Conservation (phyloP, 2,113 vertebrate species). For the Erythrolamprus reginae region DNA sequence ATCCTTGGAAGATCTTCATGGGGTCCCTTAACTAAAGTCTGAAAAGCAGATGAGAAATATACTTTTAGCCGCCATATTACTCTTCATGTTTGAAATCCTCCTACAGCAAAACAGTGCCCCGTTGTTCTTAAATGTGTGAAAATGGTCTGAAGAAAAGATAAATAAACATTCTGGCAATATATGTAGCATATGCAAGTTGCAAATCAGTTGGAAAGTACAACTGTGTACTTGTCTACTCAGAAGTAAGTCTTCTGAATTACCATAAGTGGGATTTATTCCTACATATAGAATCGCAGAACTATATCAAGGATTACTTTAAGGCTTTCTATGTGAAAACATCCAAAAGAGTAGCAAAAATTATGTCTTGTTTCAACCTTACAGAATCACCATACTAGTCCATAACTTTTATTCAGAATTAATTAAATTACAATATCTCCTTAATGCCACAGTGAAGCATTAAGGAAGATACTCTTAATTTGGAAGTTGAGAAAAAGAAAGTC, state of each 20-base stretch:
- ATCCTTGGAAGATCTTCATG: not conserved
- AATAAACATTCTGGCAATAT: not conserved
- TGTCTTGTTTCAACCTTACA: not conserved
- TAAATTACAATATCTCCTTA: not conserved
- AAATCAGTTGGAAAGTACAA: not conserved
- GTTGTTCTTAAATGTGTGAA: not conserved
- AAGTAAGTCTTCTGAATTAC: not conserved
- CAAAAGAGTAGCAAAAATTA: not conserved
- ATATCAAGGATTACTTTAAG: not conserved
- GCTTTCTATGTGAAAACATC: not conserved
- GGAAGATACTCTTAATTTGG: not conserved
- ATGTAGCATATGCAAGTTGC: not conserved
- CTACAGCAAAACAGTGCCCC: not conserved
- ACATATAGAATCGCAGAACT: not conserved
- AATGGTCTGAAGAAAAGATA: not conserved
- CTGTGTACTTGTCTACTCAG: not conserved
- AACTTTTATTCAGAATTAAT: not conserved
- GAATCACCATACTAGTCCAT: not conserved
- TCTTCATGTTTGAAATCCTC: not conserved
- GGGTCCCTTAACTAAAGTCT: not conserved
- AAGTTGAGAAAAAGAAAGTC: not conserved
- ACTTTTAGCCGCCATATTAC: not conserved
- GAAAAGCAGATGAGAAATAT: not conserved
- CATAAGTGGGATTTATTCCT: not conserved
- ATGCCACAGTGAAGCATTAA: not conserved